Conservation (phyloP, 2,113 vertebrate genomes). For the Embiotoca jacksoni region DNA sequence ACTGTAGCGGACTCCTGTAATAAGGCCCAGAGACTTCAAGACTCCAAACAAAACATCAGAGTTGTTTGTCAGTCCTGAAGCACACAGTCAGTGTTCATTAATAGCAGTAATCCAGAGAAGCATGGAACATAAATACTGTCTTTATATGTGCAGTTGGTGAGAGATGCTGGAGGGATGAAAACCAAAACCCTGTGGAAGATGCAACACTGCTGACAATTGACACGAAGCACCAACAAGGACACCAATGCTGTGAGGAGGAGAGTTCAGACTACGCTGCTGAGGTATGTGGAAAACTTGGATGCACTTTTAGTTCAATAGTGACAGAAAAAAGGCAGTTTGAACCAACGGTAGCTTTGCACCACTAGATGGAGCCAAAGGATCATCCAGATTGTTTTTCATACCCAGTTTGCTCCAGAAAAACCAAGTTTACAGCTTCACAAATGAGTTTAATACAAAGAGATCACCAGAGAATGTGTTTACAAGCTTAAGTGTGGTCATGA, state of each 20-base stretch:
- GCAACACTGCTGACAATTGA: slow-evolving; percentile 70
- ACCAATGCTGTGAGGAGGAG: slow-evolving; percentile 76
- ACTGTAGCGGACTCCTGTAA: too few relatives aligned
- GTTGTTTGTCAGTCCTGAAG: neutral
- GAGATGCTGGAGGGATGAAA: slow-evolving; percentile 79
- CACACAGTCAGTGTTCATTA: neutral
- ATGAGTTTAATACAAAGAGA: neutral
- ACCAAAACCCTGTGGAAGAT: slow-evolving; percentile 81
- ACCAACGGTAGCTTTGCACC: slow-evolving; percentile 16
- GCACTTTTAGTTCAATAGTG: neutral
- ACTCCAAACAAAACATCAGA: too few relatives aligned
- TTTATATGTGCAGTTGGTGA: slow-evolving; percentile 75
- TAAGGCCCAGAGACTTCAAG: too few relatives aligned
- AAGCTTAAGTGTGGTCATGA: neutral
- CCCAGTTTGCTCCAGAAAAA: neutral
- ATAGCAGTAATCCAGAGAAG: neutral
- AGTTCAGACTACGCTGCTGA: slow-evolving; percentile 82
- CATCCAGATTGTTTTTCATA: neutral
- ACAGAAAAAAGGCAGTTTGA: neutral
- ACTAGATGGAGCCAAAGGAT: slow-evolving; percentile 74
- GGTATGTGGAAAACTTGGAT: slow-evolving; percentile 75
- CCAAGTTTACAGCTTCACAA: neutral
- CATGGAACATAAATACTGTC: too few relatives aligned
- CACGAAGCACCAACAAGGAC: slow-evolving; percentile 74
- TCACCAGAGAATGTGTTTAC: neutral